These are phyloP conservation scores for Pterostichus madidus DNA, from an alignment of 2,888 invertebrate species.

Conservation along the genomic window DNA sequence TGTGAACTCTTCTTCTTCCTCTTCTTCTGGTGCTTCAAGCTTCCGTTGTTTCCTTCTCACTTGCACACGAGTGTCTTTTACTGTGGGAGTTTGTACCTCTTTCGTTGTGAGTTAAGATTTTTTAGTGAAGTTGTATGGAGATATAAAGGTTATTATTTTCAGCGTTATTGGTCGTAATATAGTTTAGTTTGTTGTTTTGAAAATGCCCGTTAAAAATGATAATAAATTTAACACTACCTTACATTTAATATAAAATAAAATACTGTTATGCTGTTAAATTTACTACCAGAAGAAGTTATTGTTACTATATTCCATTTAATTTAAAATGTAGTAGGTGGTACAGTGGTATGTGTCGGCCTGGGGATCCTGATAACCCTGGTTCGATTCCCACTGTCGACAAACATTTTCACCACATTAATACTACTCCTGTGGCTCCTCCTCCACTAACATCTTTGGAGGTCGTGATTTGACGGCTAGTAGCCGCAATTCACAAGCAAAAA, in stretches of 20 bases:
- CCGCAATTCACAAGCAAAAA: too few species aligned
- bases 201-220: neutral
- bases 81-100: slow-evolving; percentile 28
- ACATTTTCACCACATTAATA: too few species aligned
- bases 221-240: slow-evolving; percentile 9
- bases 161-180: slow-evolving; percentile 47
- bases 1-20: slow-evolving; percentile 49
- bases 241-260: slow-evolving; percentile 14
- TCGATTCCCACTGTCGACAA: too few species aligned
- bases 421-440: too few species aligned
- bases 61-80: slow-evolving; percentile 43
- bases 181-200: slow-evolving; percentile 39
- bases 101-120: slow-evolving; percentile 31
- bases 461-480: too few species aligned
- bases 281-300: neutral
- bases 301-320: too few species aligned
- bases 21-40: neutral
- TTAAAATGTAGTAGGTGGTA: too few species aligned
- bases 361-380: too few species aligned
- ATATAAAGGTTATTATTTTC: slow-evolving; percentile 46
- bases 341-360: too few species aligned
- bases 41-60: slow-evolving; percentile 44
- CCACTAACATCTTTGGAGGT: too few species aligned
- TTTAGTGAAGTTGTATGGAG: slow-evolving; percentile 41
- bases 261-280: neutral